phyloP scores from a whole-genome alignment of 2,888 invertebrate genomes.

The Thecocarcelia acutangulata region DNA sequence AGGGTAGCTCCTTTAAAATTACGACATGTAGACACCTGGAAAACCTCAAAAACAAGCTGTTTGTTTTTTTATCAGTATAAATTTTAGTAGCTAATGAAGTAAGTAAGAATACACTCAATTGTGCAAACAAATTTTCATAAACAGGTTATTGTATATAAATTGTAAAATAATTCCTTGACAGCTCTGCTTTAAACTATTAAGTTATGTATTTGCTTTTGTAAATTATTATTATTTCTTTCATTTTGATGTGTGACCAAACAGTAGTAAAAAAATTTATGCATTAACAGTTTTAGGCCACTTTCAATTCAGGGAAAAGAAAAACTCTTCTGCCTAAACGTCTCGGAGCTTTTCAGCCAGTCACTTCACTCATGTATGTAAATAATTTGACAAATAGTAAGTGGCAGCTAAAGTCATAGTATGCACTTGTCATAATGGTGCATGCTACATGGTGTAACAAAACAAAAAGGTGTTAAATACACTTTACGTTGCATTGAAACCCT shows the following conservation, averaged over 20 bases:
- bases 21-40: too few species aligned
- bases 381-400: conserved; percentile 10
- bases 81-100: too few species aligned
- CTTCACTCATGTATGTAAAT: conserved; percentile 17
- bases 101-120: too few species aligned
- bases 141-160: too few species aligned
- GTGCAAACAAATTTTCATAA: too few species aligned
- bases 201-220: not conserved
- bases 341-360: conserved; percentile 1
- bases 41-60: too few species aligned
- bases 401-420: conserved; percentile 1
- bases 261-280: conserved; percentile 53
- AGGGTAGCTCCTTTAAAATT: too few species aligned
- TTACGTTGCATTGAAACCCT: conserved; percentile 20
- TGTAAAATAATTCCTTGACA: not conserved
- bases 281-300: conserved; percentile 37
- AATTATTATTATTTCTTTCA: conserved; percentile 12
- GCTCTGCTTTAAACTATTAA: not conserved
- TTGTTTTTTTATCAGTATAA: too few species aligned
- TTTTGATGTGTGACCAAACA: conserved; percentile 16
- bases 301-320: conserved; percentile 29
- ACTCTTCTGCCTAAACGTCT: not conserved
- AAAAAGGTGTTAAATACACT: conserved; percentile 67
- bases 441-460: conserved; percentile 27
- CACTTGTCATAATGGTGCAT: not conserved